Percentiles rank a stretch among this genome's conserved stretches.
phyloP scores from a whole-genome alignment of 2,113 vertebrate species.

The Amblyopsis rosae region DNA sequence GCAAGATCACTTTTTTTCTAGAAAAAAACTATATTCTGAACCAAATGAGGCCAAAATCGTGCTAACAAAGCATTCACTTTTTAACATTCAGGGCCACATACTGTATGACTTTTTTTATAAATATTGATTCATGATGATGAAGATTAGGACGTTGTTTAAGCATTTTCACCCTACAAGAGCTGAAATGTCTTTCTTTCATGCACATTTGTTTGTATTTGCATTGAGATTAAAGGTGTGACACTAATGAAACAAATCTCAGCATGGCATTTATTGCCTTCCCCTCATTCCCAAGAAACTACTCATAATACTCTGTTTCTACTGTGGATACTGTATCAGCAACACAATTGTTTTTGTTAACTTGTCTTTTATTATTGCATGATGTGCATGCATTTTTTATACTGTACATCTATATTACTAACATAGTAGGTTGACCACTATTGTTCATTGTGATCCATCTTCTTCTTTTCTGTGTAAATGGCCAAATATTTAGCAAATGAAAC shows the following conservation, averaged over 20 bases:
- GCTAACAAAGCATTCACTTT: too few relatives aligned
- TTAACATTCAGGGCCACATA: too few relatives aligned
- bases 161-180: background rate
- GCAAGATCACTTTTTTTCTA: background rate
- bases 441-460: background rate
- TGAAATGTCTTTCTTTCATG: background rate
- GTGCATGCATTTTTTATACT: background rate
- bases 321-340: too few relatives aligned
- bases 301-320: conserved; percentile 24
- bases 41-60: background rate
- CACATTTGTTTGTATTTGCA: conserved; percentile 23
- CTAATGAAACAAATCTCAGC: conserved; percentile 33
- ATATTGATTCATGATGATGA: too few relatives aligned
- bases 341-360: too few relatives aligned
- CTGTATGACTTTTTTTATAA: too few relatives aligned
- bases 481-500: conserved; percentile 1
- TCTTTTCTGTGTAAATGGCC: conserved; percentile 3
- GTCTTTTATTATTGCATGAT: background rate
- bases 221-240: conserved; percentile 26
- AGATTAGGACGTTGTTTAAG: background rate
- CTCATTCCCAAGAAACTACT: conserved; percentile 41
- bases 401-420: background rate
- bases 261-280: conserved; percentile 35
- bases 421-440: background rate
- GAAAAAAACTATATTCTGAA: background rate